Conservation (phyloP, 2,888 invertebrate species). For the Mythimna albipuncta region DNA sequence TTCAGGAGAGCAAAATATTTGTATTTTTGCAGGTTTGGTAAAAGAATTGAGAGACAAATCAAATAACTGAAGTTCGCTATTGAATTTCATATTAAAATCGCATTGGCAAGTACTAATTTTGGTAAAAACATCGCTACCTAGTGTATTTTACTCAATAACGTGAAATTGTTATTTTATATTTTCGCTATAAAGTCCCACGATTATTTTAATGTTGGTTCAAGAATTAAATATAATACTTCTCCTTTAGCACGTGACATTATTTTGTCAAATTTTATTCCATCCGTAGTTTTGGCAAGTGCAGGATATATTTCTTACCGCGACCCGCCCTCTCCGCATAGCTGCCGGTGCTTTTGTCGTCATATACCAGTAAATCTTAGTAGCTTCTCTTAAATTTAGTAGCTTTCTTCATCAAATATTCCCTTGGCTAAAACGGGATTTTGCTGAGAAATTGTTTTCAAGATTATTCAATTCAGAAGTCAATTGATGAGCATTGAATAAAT, state of each 20-base stretch:
- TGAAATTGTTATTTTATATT: slow-evolving; percentile 1
- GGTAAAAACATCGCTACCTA: neutral
- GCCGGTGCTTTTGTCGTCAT: slow-evolving; percentile 82
- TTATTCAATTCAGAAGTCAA: slow-evolving; percentile 48
- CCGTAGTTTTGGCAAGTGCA: slow-evolving; percentile 79
- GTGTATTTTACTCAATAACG: neutral
- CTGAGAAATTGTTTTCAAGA: slow-evolving; percentile 52
- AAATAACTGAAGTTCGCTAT: neutral
- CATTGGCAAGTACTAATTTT: neutral
- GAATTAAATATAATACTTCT: slow-evolving; percentile 38
- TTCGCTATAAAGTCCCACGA: neutral
- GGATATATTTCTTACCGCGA: slow-evolving; percentile 76
- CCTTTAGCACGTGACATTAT: slow-evolving; percentile 59
- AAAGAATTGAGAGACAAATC: neutral
- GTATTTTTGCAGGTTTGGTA: no score
- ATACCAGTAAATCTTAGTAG: slow-evolving; percentile 83
- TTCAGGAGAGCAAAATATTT: neutral
- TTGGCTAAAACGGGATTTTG: slow-evolving; percentile 59
- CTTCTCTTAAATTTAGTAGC: slow-evolving; percentile 80
- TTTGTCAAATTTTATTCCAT: slow-evolving; percentile 74
- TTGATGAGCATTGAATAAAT: slow-evolving; percentile 30
- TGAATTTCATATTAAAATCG: neutral
- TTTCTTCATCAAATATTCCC: slow-evolving; percentile 73
- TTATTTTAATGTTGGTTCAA: slow-evolving; percentile 13
- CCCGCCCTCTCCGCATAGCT: slow-evolving; percentile 77